phyloP scores from a whole-genome alignment of 2,888 invertebrate genomes.

The Odontocerum albicorne region DNA sequence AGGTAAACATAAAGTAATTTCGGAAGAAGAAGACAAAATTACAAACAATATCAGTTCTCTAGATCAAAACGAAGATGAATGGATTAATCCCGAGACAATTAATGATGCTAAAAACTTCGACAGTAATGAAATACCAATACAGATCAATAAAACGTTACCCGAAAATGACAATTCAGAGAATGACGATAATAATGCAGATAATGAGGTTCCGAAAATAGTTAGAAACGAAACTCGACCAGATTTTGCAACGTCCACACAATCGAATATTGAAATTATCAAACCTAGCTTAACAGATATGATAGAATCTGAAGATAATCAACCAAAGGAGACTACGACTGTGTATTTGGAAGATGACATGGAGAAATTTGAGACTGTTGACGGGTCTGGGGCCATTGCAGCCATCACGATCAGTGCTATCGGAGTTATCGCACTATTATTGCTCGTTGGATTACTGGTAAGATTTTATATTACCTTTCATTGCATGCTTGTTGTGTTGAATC shows the following conservation, averaged over 20 bases:
- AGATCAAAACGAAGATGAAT: constrained; percentile 20
- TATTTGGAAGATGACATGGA: constrained; percentile 47
- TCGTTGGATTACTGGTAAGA: constrained; percentile 77
- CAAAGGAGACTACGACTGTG: constrained; percentile 43
- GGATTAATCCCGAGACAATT: constrained; percentile 27
- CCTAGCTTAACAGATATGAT: constrained; percentile 9
- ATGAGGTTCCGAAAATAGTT: constrained; percentile 1
- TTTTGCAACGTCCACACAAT: constrained; percentile 10
- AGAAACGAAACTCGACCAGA: constrained; percentile 1
- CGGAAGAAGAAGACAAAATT: constrained; percentile 20
- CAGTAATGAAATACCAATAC: constrained; percentile 25
- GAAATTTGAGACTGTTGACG: constrained; percentile 47
- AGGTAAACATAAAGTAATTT: constrained; percentile 27
- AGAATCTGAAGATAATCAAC: constrained; percentile 43
- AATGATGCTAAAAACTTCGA: constrained; percentile 29
- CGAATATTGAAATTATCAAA: constrained; percentile 32
- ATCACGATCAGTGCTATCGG: constrained; percentile 81
- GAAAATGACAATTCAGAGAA: constrained; percentile 24
- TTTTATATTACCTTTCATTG: constrained; percentile 7
- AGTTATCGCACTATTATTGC: constrained; percentile 71
- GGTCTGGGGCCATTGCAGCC: constrained; percentile 75
- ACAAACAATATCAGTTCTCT: constrained; percentile 3
- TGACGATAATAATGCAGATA: constrained; percentile 16
- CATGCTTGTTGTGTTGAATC: too few species aligned
- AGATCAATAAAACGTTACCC: constrained; percentile 9